Percentiles rank a stretch among this genome's conserved stretches.
phyloP scores from a whole-genome alignment of 2,113 vertebrate genomes.

The Datnioides undecimradiatus region DNA sequence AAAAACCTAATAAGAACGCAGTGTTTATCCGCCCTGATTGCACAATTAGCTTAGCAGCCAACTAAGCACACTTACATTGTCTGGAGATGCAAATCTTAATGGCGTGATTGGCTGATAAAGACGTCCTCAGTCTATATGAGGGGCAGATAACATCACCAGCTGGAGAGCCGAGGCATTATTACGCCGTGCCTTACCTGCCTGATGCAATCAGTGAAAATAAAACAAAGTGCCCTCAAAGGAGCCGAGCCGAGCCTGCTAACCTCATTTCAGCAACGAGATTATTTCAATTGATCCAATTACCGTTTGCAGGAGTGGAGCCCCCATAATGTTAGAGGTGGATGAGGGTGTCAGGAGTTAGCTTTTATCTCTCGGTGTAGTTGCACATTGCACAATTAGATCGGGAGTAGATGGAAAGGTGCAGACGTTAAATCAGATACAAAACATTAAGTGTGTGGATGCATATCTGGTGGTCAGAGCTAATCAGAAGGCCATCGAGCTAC shows the following conservation, averaged over 20 bases:
- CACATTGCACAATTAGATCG: constrained; percentile 45
- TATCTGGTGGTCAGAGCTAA: not conserved
- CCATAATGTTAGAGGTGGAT: constrained; percentile 4
- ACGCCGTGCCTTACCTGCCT: constrained; percentile 52
- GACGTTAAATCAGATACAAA: not conserved
- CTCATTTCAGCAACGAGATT: constrained; percentile 48
- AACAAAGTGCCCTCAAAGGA: constrained; percentile 50
- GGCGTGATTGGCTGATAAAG: constrained; percentile 71
- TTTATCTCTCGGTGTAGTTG: constrained; percentile 50
- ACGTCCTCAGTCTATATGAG: constrained; percentile 37
- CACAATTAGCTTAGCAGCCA: constrained; percentile 57
- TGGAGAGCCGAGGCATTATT: constrained; percentile 53
- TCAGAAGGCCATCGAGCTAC: not conserved
- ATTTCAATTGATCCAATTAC: constrained; percentile 77
- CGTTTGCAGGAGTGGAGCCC: constrained; percentile 45
- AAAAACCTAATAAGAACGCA: constrained; percentile 43
- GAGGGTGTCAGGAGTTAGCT: constrained; percentile 32
- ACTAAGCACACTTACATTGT: constrained; percentile 57
- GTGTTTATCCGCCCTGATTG: constrained; percentile 55
- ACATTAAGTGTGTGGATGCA: not conserved
- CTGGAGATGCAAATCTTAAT: constrained; percentile 78
- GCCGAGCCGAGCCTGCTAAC: constrained; percentile 33
- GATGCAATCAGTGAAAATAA: constrained; percentile 69
- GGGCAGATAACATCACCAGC: constrained; percentile 68
- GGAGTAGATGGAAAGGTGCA: not conserved